Conservation (phyloP, 2,113 vertebrate species). For the Equus przewalskii region DNA sequence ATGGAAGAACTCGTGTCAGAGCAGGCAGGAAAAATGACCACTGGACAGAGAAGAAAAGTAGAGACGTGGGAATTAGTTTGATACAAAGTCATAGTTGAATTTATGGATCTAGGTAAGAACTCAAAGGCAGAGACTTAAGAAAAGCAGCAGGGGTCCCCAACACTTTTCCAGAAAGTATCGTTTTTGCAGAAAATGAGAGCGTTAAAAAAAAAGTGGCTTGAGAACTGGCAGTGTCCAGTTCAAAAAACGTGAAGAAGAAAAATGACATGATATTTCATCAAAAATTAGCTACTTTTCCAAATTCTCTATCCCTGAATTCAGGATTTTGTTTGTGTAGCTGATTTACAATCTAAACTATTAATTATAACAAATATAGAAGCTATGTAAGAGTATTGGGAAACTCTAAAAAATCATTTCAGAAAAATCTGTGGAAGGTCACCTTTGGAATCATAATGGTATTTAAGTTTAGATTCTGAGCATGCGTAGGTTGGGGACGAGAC, state of each 20-base stretch:
- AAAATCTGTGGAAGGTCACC: background rate
- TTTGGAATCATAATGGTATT: background rate
- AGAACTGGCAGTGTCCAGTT: background rate
- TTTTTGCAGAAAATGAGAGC: background rate
- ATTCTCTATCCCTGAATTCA: background rate
- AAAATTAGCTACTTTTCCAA: background rate
- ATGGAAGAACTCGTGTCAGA: background rate
- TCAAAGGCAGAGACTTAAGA: background rate
- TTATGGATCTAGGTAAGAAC: background rate
- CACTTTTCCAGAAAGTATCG: background rate
- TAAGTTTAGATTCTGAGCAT: background rate
- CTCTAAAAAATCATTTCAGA: background rate
- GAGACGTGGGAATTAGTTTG: background rate
- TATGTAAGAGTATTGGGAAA: background rate
- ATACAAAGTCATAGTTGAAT: background rate
- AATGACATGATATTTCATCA: background rate
- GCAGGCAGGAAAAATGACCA: background rate
- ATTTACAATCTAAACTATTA: background rate
- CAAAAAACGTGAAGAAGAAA: background rate
- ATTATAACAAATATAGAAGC: background rate
- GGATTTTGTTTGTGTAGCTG: background rate
- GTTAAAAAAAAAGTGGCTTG: background rate
- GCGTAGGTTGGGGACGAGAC: fast-evolving
- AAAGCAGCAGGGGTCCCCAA: fast-evolving
- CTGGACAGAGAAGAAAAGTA: background rate